Percentiles rank a stretch among this genome's conserved stretches.
Evolutionary conservation across 2,797 vertebrate genomes (phyloP).

Genomic region (Furcifer pardalis): DNA sequence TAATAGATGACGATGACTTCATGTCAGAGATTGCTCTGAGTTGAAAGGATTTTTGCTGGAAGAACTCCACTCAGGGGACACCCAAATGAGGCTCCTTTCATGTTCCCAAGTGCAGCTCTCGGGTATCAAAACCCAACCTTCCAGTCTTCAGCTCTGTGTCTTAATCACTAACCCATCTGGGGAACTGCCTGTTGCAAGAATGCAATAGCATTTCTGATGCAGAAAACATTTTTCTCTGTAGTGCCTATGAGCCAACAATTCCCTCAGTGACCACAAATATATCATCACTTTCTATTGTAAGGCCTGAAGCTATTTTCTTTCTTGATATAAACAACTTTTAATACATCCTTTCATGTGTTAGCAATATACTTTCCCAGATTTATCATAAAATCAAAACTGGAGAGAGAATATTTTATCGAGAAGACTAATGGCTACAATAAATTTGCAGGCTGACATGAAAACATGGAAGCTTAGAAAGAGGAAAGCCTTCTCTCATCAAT

Average conservation of each 20-base stretch:
- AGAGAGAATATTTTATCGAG: conserved; percentile 30
- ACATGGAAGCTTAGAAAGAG: background rate
- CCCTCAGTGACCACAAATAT: conserved; percentile 53
- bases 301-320: conserved; percentile 35
- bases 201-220: conserved; percentile 50
- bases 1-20: too few relatives aligned
- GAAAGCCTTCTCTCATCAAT: background rate
- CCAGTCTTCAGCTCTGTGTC: too few relatives aligned
- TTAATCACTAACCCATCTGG: too few relatives aligned
- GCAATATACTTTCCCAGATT: conserved; percentile 26
- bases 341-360: conserved; percentile 32
- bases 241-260: conserved; percentile 47
- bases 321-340: conserved; percentile 30
- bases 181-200: background rate
- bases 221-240: conserved; percentile 21
- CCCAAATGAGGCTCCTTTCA: too few relatives aligned
- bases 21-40: too few relatives aligned
- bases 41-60: too few relatives aligned
- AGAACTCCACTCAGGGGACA: too few relatives aligned
- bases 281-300: conserved; percentile 46
- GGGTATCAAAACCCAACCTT: too few relatives aligned
- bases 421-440: conserved; percentile 39
- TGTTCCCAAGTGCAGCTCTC: too few relatives aligned
- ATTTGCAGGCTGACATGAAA: conserved; percentile 25
- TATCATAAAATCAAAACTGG: conserved; percentile 41